Conservation (phyloP, 2,888 invertebrate genomes). For the Drosophila buzzatii region DNA sequence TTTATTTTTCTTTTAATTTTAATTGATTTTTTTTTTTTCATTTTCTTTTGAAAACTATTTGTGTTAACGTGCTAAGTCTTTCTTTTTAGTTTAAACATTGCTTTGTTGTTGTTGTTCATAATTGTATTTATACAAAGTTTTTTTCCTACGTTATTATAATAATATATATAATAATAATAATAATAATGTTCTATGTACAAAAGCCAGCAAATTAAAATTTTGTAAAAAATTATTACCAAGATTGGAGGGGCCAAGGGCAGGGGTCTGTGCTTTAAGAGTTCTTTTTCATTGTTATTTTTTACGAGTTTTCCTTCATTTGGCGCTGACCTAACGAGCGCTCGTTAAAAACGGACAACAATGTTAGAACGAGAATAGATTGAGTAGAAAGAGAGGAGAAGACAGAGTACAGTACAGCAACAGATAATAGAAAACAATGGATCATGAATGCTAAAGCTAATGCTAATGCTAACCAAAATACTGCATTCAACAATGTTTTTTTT, state of each 20-base stretch:
- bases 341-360: constrained; percentile 76
- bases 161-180: constrained; percentile 17
- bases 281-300: constrained; percentile 51
- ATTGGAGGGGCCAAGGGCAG: background rate
- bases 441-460: constrained; percentile 63
- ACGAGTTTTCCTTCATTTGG: constrained; percentile 70
- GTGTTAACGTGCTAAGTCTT: constrained; percentile 80
- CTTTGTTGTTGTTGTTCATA: constrained; percentile 38
- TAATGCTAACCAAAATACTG: constrained; percentile 58
- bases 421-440: constrained; percentile 77
- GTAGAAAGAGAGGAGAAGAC: background rate
- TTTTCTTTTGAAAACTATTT: constrained; percentile 46
- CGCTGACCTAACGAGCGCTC: constrained; percentile 73
- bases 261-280: background rate
- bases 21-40: constrained; percentile 18
- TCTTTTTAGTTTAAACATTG: constrained; percentile 64
- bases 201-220: constrained; percentile 61
- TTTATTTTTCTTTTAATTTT: constrained; percentile 9
- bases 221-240: constrained; percentile 29
- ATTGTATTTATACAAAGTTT: constrained; percentile 58
- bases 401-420: constrained; percentile 58
- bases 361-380: constrained; percentile 18
- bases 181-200: constrained; percentile 49
- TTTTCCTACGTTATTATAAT: constrained; percentile 35
- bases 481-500: constrained; percentile 64